These are phyloP conservation scores for Lasiurus borealis DNA, from an alignment of 2,113 vertebrate species.

Conservation along the genomic window DNA sequence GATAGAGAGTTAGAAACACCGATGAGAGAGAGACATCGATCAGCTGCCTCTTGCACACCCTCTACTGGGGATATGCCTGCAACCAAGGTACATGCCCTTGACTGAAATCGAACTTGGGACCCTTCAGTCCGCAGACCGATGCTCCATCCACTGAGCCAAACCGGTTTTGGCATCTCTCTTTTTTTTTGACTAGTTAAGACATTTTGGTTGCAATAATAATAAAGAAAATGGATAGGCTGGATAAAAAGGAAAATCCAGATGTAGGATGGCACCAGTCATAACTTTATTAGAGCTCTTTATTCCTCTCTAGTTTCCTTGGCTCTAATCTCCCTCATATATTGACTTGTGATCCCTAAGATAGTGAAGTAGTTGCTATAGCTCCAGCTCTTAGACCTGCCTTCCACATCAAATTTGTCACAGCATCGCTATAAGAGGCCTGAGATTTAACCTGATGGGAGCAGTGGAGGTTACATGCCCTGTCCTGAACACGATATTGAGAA, in stretches of 20 bases:
- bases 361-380: not conserved
- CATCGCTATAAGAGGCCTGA: not conserved
- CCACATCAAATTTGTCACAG: not conserved
- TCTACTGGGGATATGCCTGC: no score
- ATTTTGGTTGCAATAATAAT: constrained; percentile 9
- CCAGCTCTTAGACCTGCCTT: not conserved
- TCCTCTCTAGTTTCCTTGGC: constrained; percentile 2
- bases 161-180: no score
- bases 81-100: no score
- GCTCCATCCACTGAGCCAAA: no score
- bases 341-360: not conserved
- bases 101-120: no score
- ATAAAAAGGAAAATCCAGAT: constrained; percentile 13
- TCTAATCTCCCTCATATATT: not conserved
- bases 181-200: not conserved
- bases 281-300: not conserved
- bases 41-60: no score
- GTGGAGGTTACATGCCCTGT: not conserved
- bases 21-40: no score
- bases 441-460: not conserved
- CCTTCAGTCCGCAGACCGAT: no score
- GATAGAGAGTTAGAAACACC: no score
- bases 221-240: constrained; percentile 6
- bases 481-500: not conserved
- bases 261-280: not conserved